Base-by-base conservation (phyloP, 2,888 invertebrate genomes). In the Philereme transversata region DNA sequence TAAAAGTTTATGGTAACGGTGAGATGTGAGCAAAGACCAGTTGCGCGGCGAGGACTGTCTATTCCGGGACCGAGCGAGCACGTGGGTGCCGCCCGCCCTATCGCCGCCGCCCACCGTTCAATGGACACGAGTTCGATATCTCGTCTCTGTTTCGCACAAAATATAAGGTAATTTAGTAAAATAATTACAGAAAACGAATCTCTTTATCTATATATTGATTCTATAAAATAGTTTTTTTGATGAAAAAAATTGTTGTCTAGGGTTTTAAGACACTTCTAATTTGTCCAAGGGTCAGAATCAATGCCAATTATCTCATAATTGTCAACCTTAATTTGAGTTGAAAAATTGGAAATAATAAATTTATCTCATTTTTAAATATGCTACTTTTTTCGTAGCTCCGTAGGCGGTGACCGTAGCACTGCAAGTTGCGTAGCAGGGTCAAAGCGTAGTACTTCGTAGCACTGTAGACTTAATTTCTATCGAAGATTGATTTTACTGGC, bases 61-160 rank as follows among this genome's bases (percentile, higher is more conserved):
- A 92, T 92, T 92, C 88, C 86, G 82, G 83, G 88, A 81, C 66
- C 75, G 81, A 84, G 84, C 83, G 79, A 82, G 78, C 90, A 90
- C 91, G 91, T 90, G 91, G 90, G 88, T 82, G 83, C 60, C 76
- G 75, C 77, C 62, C 79, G 79, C 81, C 80, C 77, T 76, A 78
- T 76, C 74, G 73, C 78, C 79, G 72, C 78, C 80, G 77, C 84
- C 85, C 83, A 81, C 80, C 87, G 87, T 87, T 89, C 90, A 88
- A 89, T 90, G 89, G 85, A 77, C 76, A 77, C 80, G 85, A 84
- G 84, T 84, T 79, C 77, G 86, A 88, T 83, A 86, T 83, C 84
- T 81, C 69, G 58, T 73, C 69, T 71, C 63, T 56, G 61, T 48
- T 60, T 60, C 49, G 60, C 55, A 36, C 22, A 40, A 52, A 52